Conservation (phyloP, 2,797 vertebrate species). For the Hoplostethus mediterraneus region DNA sequence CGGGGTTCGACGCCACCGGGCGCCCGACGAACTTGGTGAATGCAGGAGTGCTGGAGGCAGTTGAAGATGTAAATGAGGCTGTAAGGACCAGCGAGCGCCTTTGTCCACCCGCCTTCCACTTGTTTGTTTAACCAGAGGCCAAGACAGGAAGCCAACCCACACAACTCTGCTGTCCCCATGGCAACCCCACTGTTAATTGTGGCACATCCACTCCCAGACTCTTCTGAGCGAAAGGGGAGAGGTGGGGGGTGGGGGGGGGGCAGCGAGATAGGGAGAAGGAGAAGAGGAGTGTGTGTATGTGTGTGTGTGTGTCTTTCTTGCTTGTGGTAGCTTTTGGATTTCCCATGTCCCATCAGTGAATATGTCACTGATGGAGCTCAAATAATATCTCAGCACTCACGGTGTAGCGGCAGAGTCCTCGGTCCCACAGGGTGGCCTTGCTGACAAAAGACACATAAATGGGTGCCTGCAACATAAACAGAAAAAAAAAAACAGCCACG, state of each 20-base stretch:
- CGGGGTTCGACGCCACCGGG: constrained; percentile 27
- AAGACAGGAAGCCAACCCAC: constrained; percentile 86
- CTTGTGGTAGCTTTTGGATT: constrained; percentile 3
- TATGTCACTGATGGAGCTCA: neutral
- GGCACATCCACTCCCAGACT: constrained; percentile 78
- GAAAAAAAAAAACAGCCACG: constrained; percentile 1
- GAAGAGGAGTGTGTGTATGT: constrained; percentile 34
- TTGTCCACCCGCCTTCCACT: constrained; percentile 75
- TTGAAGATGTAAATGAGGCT: constrained; percentile 89
- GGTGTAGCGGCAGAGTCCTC: constrained; percentile 56
- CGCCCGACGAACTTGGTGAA: constrained; percentile 50
- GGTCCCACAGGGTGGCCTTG: constrained; percentile 75
- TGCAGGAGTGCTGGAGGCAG: constrained; percentile 69
- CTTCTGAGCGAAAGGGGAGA: constrained; percentile 69
- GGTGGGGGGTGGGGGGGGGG: constrained; percentile 69
- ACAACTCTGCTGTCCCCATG: constrained; percentile 82
- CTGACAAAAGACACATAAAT: constrained; percentile 77
- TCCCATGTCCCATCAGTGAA: constrained; percentile 7
- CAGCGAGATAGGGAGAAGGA: constrained; percentile 42
- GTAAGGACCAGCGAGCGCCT: constrained; percentile 78
- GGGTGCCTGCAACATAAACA: constrained; percentile 70
- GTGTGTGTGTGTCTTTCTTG: constrained; percentile 29
- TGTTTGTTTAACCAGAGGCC: constrained; percentile 89
- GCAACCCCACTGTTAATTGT: constrained; percentile 83
- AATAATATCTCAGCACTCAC: constrained; percentile 54